Conservation (phyloP, 2,888 invertebrate genomes). For the Pegoplata infirma region DNA sequence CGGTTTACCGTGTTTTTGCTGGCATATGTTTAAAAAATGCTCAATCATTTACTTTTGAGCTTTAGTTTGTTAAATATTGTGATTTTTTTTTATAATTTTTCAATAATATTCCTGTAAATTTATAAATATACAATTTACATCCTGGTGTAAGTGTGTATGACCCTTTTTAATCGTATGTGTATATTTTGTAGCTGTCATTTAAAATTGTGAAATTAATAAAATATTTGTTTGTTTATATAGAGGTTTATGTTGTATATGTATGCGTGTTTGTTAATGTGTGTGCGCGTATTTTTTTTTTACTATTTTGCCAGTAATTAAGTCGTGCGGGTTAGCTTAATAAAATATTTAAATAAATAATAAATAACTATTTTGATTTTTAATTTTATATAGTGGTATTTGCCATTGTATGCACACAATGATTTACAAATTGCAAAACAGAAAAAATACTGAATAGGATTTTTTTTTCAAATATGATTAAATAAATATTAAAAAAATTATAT, state of each 20-base stretch:
- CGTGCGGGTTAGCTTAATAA: conserved; percentile 61
- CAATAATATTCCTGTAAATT: background rate
- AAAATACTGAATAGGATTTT: too few species aligned
- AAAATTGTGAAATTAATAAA: conserved; percentile 58
- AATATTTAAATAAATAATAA: conserved; percentile 63
- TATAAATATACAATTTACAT: conserved; percentile 10
- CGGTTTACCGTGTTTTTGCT: too few species aligned
- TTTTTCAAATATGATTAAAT: too few species aligned
- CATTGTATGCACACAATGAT: background rate
- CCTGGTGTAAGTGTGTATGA: background rate
- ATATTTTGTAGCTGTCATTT: conserved; percentile 37
- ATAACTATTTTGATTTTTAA: conserved; percentile 54
- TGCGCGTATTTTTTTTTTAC: conserved; percentile 6
- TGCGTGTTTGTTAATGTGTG: conserved; percentile 12
- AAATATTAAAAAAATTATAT: too few species aligned
- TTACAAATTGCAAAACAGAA: too few species aligned
- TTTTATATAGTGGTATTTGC: conserved; percentile 34
- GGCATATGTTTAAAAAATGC: too few species aligned
- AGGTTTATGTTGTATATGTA: conserved; percentile 12
- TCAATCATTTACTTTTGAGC: conserved; percentile 38
- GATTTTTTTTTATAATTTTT: conserved; percentile 34
- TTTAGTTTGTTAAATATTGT: conserved; percentile 48
- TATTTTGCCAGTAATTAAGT: conserved; percentile 59
- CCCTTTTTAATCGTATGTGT: background rate
- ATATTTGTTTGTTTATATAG: conserved; percentile 50